Percentiles rank a stretch among this genome's conserved stretches.
phyloP scores from a whole-genome alignment of 2,113 vertebrate genomes.

The Tenebrosternarchus preto region DNA sequence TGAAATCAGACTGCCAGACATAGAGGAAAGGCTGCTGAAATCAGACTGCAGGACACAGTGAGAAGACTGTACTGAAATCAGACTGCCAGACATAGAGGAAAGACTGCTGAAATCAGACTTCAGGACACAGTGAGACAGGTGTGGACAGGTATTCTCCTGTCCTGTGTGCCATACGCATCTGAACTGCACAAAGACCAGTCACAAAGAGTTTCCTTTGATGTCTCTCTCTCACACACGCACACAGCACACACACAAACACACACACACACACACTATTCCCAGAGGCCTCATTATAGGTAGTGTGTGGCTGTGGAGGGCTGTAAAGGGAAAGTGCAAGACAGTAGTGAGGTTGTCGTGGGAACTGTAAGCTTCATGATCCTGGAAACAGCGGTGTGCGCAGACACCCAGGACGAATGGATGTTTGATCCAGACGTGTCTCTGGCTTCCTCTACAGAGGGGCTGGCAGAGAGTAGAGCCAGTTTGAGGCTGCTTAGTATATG shows the following conservation, averaged over 20 bases:
- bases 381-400: slow-evolving; percentile 3
- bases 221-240: slow-evolving; percentile 29
- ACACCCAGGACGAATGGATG: background rate
- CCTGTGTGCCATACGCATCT: background rate
- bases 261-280: slow-evolving; percentile 27
- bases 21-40: too few relatives aligned
- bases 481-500: background rate
- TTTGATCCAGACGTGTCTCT: slow-evolving; percentile 1
- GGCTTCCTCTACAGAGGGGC: background rate
- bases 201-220: slow-evolving; percentile 42
- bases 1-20: too few relatives aligned
- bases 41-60: too few relatives aligned
- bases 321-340: background rate
- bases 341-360: background rate
- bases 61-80: too few relatives aligned
- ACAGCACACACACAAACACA: slow-evolving; percentile 29
- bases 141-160: too few relatives aligned
- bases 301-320: slow-evolving; percentile 19
- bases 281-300: slow-evolving; percentile 43
- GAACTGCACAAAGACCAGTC: background rate
- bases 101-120: too few relatives aligned
- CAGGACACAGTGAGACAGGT: too few relatives aligned
- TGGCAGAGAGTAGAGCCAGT: background rate
- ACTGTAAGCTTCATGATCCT: background rate
- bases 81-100: too few relatives aligned